Conservation (phyloP, 2,888 invertebrate genomes). For the Coremacera marginata region DNA sequence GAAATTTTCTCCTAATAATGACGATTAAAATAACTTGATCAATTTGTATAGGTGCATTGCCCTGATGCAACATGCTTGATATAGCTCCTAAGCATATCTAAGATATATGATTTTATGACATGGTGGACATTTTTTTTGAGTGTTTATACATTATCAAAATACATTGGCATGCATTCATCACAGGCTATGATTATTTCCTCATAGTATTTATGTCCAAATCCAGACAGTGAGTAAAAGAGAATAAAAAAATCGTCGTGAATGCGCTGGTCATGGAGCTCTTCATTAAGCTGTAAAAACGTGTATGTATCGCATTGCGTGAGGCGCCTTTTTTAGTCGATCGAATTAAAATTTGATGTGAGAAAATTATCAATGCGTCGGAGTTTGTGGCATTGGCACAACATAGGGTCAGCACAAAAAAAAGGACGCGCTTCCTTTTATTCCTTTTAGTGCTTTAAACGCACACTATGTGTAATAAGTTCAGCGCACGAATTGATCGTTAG, state of each 20-base stretch:
- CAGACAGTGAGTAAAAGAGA: constrained; percentile 8
- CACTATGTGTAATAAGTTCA: not conserved
- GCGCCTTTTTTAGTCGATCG: constrained; percentile 61
- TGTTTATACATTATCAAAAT: constrained; percentile 15
- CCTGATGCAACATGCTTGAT: too few species aligned
- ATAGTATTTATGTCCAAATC: constrained; percentile 19
- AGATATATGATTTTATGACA: too few species aligned
- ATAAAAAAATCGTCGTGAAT: constrained; percentile 32
- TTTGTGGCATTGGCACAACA: constrained; percentile 44
- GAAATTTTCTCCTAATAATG: too few species aligned
- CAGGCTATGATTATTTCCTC: constrained; percentile 29
- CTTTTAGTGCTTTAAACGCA: constrained; percentile 7
- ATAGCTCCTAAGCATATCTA: too few species aligned
- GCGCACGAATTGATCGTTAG: constrained; percentile 56
- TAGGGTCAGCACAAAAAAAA: constrained; percentile 33
- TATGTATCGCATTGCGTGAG: constrained; percentile 61
- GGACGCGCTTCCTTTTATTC: not conserved
- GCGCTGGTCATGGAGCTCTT: constrained; percentile 45
- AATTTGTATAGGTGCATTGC: too few species aligned
- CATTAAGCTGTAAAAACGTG: constrained; percentile 61
- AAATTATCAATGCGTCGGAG: constrained; percentile 65
- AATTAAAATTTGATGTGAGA: constrained; percentile 61
- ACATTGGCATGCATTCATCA: constrained; percentile 22
- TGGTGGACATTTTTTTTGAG: not conserved
- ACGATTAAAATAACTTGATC: too few species aligned